phyloP scores from a whole-genome alignment of 2,113 vertebrate species.

The Chloebia gouldiae region DNA sequence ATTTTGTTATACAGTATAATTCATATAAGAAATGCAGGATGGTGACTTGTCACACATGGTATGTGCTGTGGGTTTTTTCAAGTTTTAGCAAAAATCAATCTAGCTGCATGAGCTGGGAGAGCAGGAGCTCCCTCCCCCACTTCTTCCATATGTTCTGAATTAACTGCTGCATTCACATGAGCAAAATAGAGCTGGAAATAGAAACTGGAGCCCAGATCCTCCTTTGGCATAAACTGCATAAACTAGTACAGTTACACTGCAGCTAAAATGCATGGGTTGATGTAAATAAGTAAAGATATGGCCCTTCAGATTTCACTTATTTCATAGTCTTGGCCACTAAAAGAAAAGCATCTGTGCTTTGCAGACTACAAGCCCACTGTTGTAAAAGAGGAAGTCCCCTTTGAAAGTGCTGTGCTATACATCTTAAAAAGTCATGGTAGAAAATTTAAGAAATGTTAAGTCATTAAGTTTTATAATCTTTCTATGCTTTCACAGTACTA shows the following conservation, averaged over 20 bases:
- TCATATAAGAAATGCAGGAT: background rate
- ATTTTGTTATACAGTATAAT: constrained; percentile 15
- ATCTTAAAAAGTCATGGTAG: background rate
- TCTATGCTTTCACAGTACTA: background rate
- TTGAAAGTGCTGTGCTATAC: background rate
- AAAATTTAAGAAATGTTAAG: background rate
- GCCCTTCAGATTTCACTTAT: background rate
- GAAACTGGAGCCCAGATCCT: constrained; percentile 13
- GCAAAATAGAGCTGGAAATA: constrained; percentile 40
- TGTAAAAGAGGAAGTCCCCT: background rate
- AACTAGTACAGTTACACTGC: background rate
- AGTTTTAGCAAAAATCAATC: constrained; percentile 20
- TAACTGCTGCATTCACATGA: constrained; percentile 34
- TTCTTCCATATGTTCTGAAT: constrained; percentile 46
- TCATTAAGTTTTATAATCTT: background rate
- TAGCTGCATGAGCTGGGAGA: constrained; percentile 9
- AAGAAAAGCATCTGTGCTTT: background rate
- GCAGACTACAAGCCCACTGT: background rate
- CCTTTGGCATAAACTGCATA: constrained; percentile 1
- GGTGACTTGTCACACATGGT: background rate
- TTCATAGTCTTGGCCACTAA: background rate
- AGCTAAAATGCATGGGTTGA: background rate
- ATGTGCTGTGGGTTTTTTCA: background rate
- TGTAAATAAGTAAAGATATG: background rate
- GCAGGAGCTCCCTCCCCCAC: constrained; percentile 2